Percentiles rank a stretch among this genome's conserved stretches.
Conservation (phyloP, 2,888 invertebrate genomes). For the Sesia apiformis region DNA sequence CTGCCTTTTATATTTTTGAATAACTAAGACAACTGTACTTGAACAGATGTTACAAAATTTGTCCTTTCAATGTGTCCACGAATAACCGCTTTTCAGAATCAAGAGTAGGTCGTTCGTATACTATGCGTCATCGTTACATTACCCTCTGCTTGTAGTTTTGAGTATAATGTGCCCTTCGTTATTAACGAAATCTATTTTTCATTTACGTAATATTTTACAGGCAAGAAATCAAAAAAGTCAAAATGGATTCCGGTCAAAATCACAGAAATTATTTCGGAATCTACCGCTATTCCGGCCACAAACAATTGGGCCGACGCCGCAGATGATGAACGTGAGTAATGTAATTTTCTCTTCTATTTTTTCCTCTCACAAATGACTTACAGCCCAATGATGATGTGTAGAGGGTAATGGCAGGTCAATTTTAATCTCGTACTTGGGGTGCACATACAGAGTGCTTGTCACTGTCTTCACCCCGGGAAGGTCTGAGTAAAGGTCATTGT, state of each 20-base stretch:
- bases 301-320: conserved; percentile 88
- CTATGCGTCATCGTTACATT: conserved; percentile 61
- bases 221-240: conserved; percentile 89
- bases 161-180: conserved; percentile 8
- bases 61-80: conserved; percentile 33
- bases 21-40: conserved; percentile 12
- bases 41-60: conserved; percentile 22
- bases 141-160: conserved; percentile 22
- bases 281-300: conserved; percentile 73
- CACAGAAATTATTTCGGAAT: conserved; percentile 86
- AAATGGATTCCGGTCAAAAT: conserved; percentile 89
- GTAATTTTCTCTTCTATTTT: neutral
- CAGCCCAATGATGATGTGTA: conserved; percentile 56
- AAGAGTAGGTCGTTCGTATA: conserved; percentile 60
- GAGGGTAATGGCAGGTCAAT: conserved; percentile 75
- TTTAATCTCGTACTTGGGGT: conserved; percentile 86
- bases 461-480: conserved; percentile 81
- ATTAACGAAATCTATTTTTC: conserved; percentile 6
- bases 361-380: neutral
- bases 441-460: conserved; percentile 78
- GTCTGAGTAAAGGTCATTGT: conserved; percentile 81
- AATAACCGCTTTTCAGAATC: conserved; percentile 63
- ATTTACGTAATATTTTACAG: conserved; percentile 50
- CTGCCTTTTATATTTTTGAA: neutral
- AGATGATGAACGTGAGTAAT: conserved; percentile 83